These are phyloP conservation scores for Chaitophorus viminalis DNA, from an alignment of 2,888 invertebrate genomes.

Conservation along the genomic window DNA sequence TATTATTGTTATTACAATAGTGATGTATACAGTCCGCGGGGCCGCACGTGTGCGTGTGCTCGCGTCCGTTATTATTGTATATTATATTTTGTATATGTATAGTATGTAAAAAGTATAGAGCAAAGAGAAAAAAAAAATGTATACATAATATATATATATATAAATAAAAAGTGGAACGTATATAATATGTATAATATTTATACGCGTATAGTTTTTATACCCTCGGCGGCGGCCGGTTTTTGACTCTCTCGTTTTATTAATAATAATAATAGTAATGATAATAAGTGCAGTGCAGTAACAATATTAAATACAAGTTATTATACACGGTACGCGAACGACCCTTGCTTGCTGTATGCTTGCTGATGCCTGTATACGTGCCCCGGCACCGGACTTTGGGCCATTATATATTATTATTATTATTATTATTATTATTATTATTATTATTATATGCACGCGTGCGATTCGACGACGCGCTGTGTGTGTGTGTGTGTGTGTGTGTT, in stretches of 20 bases:
- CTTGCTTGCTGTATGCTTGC: not conserved
- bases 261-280: slow-evolving; percentile 1
- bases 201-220: not conserved
- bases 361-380: slow-evolving; percentile 2
- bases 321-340: too few species aligned
- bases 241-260: slow-evolving; percentile 23
- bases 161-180: not conserved
- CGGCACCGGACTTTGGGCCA: slow-evolving; percentile 3
- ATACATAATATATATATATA: too few species aligned
- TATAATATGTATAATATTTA: too few species aligned
- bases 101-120: not conserved
- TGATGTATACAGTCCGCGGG: not conserved
- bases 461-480: not conserved
- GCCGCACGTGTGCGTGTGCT: slow-evolving; percentile 45
- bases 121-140: not conserved
- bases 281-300: not conserved
- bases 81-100: not conserved
- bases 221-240: not conserved
- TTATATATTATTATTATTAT: not conserved
- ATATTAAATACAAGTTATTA: too few species aligned
- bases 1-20: too few species aligned
- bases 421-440: not conserved
- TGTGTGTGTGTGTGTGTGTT: not conserved
- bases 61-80: not conserved
- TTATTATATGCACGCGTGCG: not conserved